These are phyloP conservation scores for Micoletzkya japonica DNA, from an alignment of 2,888 invertebrate genomes.

Conservation along the genomic window DNA sequence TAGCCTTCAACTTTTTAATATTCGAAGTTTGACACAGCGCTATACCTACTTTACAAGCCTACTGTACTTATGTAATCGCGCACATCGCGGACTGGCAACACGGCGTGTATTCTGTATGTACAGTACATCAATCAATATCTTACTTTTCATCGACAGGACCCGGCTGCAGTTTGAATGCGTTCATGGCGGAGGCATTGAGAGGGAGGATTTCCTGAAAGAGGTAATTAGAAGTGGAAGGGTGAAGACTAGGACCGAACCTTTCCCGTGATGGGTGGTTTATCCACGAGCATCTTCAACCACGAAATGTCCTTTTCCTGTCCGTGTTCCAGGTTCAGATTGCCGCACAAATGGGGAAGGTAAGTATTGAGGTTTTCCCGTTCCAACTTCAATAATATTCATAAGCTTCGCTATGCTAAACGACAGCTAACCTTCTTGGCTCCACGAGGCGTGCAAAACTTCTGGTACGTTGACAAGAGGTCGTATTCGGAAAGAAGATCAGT, in stretches of 20 bases:
- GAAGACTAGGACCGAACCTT: conserved; percentile 33
- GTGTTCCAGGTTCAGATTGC: conserved; percentile 42
- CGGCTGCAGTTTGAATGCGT: conserved; percentile 42
- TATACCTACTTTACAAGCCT: not conserved
- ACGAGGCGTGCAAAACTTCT: conserved; percentile 15
- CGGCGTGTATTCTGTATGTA: too few relatives aligned
- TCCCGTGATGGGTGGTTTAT: conserved; percentile 53
- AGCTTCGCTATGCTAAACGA: not conserved
- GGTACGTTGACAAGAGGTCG: conserved; percentile 34
- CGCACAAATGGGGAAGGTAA: conserved; percentile 52
- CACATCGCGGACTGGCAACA: too few relatives aligned
- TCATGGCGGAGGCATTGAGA: conserved; percentile 40
- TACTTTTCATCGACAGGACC: conserved; percentile 50
- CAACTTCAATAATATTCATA: not conserved
- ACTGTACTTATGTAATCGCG: not conserved
- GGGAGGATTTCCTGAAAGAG: conserved; percentile 37
- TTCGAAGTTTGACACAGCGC: too few relatives aligned
- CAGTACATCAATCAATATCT: conserved; percentile 8
- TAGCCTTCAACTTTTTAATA: too few relatives aligned
- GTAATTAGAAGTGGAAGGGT: too few relatives aligned
- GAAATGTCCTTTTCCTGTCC: conserved; percentile 41
- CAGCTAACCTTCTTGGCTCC: conserved; percentile 29
- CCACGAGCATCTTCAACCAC: conserved; percentile 45
- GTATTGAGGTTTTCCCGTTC: conserved; percentile 43
- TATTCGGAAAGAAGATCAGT: conserved; percentile 43